Evolutionary conservation across 2,113 vertebrate genomes (phyloP).

Genomic region (Rhabdomys dilectus): DNA sequence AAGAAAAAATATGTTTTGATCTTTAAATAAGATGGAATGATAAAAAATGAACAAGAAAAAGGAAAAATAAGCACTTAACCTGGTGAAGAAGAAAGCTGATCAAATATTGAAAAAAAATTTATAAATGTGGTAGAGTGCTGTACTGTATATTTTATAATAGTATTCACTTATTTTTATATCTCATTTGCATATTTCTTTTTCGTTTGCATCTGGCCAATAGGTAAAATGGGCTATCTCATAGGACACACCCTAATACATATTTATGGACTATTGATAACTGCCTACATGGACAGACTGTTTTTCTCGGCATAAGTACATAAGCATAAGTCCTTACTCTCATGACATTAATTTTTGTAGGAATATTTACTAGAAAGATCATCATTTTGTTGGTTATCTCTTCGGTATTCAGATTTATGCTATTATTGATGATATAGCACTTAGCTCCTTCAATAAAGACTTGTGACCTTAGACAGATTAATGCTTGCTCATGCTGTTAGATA

Average conservation of each 20-base stretch:
- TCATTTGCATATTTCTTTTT: too few relatives aligned
- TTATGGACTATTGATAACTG: not conserved
- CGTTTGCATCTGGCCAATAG: not conserved
- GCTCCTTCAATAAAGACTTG: not conserved
- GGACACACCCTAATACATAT: not conserved
- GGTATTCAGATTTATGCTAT: not conserved
- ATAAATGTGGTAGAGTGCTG: not conserved
- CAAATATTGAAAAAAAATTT: not conserved
- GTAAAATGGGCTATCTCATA: not conserved
- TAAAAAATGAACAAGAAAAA: not conserved
- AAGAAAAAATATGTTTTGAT: not conserved
- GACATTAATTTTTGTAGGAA: not conserved
- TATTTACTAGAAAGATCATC: not conserved
- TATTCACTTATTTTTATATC: not conserved
- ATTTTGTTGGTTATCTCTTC: not conserved
- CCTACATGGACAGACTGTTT: not conserved
- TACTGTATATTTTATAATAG: not conserved
- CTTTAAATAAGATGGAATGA: not conserved
- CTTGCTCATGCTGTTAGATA: not conserved
- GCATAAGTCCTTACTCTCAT: not conserved
- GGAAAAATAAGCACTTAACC: not conserved
- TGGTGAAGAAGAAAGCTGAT: not conserved
- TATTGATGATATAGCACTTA: not conserved
- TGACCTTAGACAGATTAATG: not conserved
- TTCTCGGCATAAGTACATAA: not conserved